Evolutionary conservation across 2,888 invertebrate genomes (phyloP), one percentile per base, ranked within the genome.

Genomic region (Ecdyonurus torrentis): DNA sequence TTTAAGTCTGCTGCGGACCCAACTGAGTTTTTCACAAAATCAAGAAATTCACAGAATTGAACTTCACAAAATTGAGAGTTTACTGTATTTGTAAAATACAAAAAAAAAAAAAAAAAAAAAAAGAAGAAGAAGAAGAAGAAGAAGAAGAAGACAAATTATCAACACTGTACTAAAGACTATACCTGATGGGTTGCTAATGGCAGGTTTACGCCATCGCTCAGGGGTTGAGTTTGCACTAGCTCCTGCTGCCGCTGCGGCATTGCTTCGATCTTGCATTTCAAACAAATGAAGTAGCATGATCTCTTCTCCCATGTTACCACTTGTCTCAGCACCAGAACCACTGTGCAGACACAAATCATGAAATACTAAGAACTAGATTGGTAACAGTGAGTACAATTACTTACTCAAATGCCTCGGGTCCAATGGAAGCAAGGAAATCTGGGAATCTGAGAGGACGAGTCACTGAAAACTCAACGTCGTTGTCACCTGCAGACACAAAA

Each of bases 261-360:
- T 65, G 58, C 69, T 68, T 58, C 70, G 70, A 58, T 55, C 55
- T 22, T 55, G 55, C 55, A 70, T 65, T 66, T 80, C 79, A 64
- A 83, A 77, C 59, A 83, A 72, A 66, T 81, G 81, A 62, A 83
- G 72, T 60, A 85, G 70, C 76, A 82, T 80, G 55, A 83, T 76
- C 69, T 83, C 81, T 63, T 81, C 79, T 65, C 79, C 78, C 25
- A 79, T 70, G 19, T 37, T 37, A 10, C 37, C 37, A 37, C 37
- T 37, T n/a, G n/a, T n/a, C 37, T 37, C 37, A 37, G 37, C 7
- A 5, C 5, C 5, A 5, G 37, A 37, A 15, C 37, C 15, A 37
- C 37, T 10, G n/a, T n/a, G n/a, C n/a, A n/a, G n/a, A n/a, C n/a
- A n/a, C n/a, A n/a, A n/a, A n/a, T n/a, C n/a, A n/a, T n/a, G n/a